These are phyloP conservation scores for Neotoma lepida DNA, from an alignment of 2,113 vertebrate species.

Conservation along the genomic window DNA sequence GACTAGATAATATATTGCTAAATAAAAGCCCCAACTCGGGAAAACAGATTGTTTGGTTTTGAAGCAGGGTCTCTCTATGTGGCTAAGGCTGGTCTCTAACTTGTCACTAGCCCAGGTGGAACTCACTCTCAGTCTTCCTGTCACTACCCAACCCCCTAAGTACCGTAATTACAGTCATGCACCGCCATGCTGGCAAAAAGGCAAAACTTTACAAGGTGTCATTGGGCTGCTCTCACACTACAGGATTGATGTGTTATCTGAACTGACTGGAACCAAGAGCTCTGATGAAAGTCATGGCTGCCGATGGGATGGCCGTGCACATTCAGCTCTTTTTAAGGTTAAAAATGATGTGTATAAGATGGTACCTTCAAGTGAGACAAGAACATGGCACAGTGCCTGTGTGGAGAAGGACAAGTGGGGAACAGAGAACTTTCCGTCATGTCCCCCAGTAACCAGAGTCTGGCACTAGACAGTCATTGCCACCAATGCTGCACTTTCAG, in stretches of 20 bases:
- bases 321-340: neutral
- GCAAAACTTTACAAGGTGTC: neutral
- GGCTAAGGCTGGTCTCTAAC: neutral
- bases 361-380: neutral
- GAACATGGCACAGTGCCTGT: neutral
- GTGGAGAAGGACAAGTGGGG: too few relatives aligned
- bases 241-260: neutral
- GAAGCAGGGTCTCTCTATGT: neutral
- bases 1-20: neutral
- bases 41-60: neutral
- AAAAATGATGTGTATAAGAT: neutral
- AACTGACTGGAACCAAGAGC: neutral
- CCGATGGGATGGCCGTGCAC: neutral
- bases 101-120: neutral
- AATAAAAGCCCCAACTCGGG: neutral
- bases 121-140: neutral
- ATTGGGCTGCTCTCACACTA: neutral
- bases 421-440: neutral
- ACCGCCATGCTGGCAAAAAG: neutral
- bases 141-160: neutral
- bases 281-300: neutral
- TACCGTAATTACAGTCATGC: neutral
- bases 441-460: neutral
- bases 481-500: neutral
- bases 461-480: too few relatives aligned